phyloP scores from a whole-genome alignment of 2,797 vertebrate genomes.

The Anomalospiza imberbis region DNA sequence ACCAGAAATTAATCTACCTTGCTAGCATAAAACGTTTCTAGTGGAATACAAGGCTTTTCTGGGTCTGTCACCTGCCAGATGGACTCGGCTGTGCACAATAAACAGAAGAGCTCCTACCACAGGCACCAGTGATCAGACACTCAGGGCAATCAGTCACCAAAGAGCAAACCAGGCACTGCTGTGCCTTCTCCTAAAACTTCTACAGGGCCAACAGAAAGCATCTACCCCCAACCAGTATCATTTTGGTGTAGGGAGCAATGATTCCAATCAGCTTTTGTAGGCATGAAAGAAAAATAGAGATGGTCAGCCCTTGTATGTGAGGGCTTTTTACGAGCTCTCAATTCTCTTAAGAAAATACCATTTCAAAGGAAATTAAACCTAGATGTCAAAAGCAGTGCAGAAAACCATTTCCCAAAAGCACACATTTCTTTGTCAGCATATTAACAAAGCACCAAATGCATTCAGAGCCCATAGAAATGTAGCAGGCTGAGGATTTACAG shows the following conservation, averaged over 20 bases:
- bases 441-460: neutral
- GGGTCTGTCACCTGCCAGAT: neutral
- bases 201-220: neutral
- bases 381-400: neutral
- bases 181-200: neutral
- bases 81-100: neutral
- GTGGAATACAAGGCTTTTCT: neutral
- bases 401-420: neutral
- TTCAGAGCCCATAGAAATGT: neutral
- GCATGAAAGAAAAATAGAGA: neutral
- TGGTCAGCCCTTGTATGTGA: neutral
- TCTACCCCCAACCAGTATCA: neutral
- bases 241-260: neutral
- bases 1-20: neutral
- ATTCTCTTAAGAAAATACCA: neutral
- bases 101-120: neutral
- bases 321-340: neutral
- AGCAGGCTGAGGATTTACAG: neutral
- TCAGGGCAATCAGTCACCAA: neutral
- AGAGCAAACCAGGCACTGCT: neutral
- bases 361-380: neutral
- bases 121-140: neutral
- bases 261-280: neutral
- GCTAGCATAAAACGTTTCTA: neutral
- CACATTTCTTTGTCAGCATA: neutral